Conservation (phyloP, 1,140 invertebrate species). For the Chionoecetes opilio region DNA sequence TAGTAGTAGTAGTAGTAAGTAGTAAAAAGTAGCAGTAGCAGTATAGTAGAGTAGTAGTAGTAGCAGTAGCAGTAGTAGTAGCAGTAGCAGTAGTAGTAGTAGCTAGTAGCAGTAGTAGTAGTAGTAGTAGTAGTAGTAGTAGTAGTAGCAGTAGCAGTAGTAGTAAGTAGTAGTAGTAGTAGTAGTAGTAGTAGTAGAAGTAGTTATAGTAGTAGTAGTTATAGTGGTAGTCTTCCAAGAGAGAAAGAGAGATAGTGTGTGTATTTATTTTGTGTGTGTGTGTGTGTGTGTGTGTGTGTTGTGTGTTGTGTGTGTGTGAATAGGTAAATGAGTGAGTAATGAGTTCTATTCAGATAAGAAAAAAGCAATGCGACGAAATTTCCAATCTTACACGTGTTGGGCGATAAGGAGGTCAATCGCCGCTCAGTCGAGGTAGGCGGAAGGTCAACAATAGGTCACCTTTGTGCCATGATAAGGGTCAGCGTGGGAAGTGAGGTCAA, state of each 20-base stretch:
- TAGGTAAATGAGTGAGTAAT: too few species aligned
- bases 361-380: too few species aligned
- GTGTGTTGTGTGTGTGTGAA: too few species aligned
- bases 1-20: neutral
- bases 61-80: neutral
- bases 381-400: neutral
- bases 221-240: neutral
- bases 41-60: neutral
- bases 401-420: neutral
- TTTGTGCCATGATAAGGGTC: neutral
- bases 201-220: neutral
- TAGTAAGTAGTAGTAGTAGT: neutral
- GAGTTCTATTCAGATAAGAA: too few species aligned
- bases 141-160: neutral
- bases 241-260: too few species aligned
- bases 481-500: conserved; percentile 14
- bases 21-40: neutral
- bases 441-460: neutral
- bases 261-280: too few species aligned
- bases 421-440: neutral
- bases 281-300: too few species aligned
- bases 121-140: conserved; percentile 24
- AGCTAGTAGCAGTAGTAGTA: conserved; percentile 12
- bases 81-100: neutral
- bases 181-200: neutral